Evolutionary conservation across 2,797 vertebrate genomes (phyloP).

Genomic region (Pachyuromys duprasi): DNA sequence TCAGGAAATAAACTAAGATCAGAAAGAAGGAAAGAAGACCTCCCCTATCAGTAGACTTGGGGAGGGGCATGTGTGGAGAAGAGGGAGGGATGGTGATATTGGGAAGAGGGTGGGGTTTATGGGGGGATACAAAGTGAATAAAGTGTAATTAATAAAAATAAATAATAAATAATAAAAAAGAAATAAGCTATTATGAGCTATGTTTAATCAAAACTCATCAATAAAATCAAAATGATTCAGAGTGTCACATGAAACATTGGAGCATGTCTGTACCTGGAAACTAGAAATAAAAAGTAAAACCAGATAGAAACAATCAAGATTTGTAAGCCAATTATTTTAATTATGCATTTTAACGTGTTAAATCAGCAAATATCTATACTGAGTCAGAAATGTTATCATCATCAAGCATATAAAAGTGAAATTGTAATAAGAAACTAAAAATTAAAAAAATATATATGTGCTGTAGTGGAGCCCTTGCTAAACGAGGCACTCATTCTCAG

Average conservation of each 20-base stretch:
- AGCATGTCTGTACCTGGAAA: background rate
- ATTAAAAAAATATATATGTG: too few relatives aligned
- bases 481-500: background rate
- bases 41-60: too few relatives aligned
- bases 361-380: background rate
- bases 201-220: background rate
- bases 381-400: background rate
- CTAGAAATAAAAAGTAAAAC: background rate
- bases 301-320: background rate
- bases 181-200: background rate
- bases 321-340: background rate
- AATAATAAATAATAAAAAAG: too few relatives aligned
- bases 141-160: too few relatives aligned
- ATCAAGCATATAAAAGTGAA: background rate
- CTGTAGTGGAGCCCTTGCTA: fast-evolving
- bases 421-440: background rate
- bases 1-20: background rate
- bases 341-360: background rate
- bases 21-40: too few relatives aligned
- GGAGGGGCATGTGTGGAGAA: too few relatives aligned
- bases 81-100: too few relatives aligned
- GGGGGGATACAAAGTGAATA: too few relatives aligned
- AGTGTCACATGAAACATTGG: background rate
- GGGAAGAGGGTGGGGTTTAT: too few relatives aligned
- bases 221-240: background rate